Conservation (phyloP, 2,113 vertebrate genomes). For the Bambusicola thoracicus region DNA sequence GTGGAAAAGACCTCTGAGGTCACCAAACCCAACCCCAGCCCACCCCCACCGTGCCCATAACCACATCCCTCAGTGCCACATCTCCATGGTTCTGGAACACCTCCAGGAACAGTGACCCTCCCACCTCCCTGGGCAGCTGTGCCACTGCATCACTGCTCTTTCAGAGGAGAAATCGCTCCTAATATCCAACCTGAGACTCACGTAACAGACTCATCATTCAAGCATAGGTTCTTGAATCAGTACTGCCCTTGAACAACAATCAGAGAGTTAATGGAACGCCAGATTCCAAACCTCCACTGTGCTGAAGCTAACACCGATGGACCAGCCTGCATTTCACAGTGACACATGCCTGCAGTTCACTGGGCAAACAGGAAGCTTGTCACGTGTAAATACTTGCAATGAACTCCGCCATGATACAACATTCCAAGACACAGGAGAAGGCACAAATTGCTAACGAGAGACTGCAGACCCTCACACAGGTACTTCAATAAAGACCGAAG, state of each 20-base stretch:
- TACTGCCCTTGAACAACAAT: not conserved
- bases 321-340: not conserved
- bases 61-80: too few relatives aligned
- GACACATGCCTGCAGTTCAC: not conserved
- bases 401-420: not conserved
- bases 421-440: not conserved
- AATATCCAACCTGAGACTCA: too few relatives aligned
- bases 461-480: not conserved
- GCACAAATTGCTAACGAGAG: not conserved
- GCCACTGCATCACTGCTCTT: too few relatives aligned
- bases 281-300: not conserved
- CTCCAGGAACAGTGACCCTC: too few relatives aligned
- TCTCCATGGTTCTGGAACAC: too few relatives aligned
- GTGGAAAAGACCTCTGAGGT: too few relatives aligned
- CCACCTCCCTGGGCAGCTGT: too few relatives aligned
- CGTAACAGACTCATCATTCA: accelerated
- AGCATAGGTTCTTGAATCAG: not conserved
- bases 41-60: too few relatives aligned
- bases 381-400: not conserved
- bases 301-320: not conserved
- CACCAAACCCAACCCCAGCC: too few relatives aligned
- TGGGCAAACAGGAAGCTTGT: not conserved
- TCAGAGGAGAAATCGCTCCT: too few relatives aligned
- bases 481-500: not conserved
- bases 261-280: not conserved